Evolutionary conservation across 30 jellyfish, hydroid and myxozoan species (phyloP).

Genomic region (Hydra vulgaris): DNA sequence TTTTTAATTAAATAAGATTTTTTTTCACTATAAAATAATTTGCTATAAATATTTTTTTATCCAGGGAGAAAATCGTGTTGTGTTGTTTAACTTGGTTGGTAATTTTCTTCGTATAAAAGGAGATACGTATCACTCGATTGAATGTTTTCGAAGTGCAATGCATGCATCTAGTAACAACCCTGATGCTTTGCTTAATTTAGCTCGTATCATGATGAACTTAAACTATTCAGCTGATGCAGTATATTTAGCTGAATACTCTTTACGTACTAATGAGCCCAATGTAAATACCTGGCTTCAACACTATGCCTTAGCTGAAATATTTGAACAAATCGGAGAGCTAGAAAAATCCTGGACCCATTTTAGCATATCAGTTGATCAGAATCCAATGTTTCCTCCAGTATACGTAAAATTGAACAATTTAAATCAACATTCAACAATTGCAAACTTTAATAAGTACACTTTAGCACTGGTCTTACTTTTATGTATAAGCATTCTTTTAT

Average conservation of each 20-base stretch:
- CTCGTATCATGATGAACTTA: constrained; percentile 71
- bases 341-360: constrained; percentile 59
- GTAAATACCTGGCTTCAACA: constrained; percentile 86
- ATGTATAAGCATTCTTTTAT: constrained; percentile 5
- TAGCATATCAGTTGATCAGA: constrained; percentile 60
- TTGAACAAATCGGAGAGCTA: constrained; percentile 51
- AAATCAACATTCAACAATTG: not conserved
- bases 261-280: constrained; percentile 59
- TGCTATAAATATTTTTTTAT: no score
- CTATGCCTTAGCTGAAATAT: constrained; percentile 71
- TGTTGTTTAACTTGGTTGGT: constrained; percentile 72
- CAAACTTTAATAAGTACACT: constrained; percentile 8
- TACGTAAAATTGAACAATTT: constrained; percentile 38
- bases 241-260: constrained; percentile 52
- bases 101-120: constrained; percentile 82
- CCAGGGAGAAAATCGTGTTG: constrained; percentile 78
- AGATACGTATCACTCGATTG: constrained; percentile 79
- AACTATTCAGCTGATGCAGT: constrained; percentile 71
- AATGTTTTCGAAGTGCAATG: constrained; percentile 86
- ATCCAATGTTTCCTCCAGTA: constrained; percentile 85
- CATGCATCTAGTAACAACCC: constrained; percentile 51
- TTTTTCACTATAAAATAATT: no score
- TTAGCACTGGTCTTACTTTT: not conserved
- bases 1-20: no score
- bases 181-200: constrained; percentile 73